A percentile compares a stretch with the other conserved stretches of the same genome.
phyloP scores from a whole-genome alignment of 1,140 invertebrate species.

The Popillia japonica region DNA sequence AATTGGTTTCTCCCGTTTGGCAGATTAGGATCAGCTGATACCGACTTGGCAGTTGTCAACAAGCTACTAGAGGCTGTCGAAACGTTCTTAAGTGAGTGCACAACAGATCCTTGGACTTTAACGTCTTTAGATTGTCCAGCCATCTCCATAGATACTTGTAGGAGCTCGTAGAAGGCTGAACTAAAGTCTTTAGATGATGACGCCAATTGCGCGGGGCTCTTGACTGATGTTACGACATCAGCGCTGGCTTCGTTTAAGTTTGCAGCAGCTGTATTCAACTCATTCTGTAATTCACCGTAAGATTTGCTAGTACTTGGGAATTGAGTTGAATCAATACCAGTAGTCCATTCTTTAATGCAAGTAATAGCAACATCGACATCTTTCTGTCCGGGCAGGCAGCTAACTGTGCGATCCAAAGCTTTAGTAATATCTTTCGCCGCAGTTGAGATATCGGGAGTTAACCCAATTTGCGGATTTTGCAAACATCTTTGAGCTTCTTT shows the following conservation, averaged over 20 bases:
- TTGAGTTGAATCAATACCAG: slow-evolving; percentile 74
- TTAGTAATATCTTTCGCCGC: slow-evolving; percentile 66
- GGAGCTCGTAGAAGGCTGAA: slow-evolving; percentile 78
- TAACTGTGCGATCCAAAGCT: slow-evolving; percentile 73
- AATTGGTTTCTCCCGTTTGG: slow-evolving; percentile 92
- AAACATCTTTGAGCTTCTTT: slow-evolving; percentile 78
- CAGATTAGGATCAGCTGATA: slow-evolving; percentile 87
- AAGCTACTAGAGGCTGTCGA: slow-evolving; percentile 89
- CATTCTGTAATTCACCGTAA: slow-evolving; percentile 85
- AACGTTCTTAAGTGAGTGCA: slow-evolving; percentile 86
- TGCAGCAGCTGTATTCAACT: slow-evolving; percentile 83
- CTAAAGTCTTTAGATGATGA: slow-evolving; percentile 80
- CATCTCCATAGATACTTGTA: slow-evolving; percentile 83
- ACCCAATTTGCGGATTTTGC: slow-evolving; percentile 68
- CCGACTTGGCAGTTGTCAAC: slow-evolving; percentile 85
- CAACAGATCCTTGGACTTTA: slow-evolving; percentile 78
- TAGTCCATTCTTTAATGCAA: slow-evolving; percentile 79
- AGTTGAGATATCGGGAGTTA: slow-evolving; percentile 67
- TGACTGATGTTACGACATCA: slow-evolving; percentile 79
- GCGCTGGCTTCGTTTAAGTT: slow-evolving; percentile 83
- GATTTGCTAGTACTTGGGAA: slow-evolving; percentile 77
- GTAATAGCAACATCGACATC: slow-evolving; percentile 89
- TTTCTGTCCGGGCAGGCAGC: slow-evolving; percentile 86
- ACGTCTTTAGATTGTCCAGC: slow-evolving; percentile 78
- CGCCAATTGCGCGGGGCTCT: slow-evolving; percentile 74